Percentiles rank a stretch among this genome's conserved stretches.
Conservation (phyloP, 2,113 vertebrate genomes). For the Varanus komodoensis region DNA sequence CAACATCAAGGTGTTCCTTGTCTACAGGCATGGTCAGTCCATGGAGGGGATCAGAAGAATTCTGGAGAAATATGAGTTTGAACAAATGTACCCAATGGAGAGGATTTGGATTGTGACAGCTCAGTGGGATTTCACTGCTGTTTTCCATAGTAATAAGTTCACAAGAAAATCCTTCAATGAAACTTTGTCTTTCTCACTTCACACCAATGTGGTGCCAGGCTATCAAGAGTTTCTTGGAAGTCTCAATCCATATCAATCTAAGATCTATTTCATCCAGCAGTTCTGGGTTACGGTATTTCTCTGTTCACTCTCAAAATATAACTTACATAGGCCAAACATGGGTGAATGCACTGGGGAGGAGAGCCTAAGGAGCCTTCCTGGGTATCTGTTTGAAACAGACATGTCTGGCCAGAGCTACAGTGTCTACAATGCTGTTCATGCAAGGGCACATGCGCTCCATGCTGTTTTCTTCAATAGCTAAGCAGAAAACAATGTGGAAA, state of each 20-base stretch:
- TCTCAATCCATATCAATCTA: background rate
- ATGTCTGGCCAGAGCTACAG: background rate
- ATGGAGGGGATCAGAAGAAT: background rate
- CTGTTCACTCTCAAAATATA: background rate
- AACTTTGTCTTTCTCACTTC: background rate
- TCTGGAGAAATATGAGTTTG: background rate
- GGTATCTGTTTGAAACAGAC: background rate
- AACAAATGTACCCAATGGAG: background rate
- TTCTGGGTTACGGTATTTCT: background rate
- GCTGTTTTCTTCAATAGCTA: background rate
- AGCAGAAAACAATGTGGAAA: background rate
- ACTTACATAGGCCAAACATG: background rate
- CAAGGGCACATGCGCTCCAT: background rate
- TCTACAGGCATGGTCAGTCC: background rate
- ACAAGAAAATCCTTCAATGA: background rate
- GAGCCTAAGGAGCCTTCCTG: background rate
- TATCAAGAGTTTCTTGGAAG: background rate
- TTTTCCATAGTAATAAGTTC: background rate
- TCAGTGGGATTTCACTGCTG: slow-evolving; percentile 4
- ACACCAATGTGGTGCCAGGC: background rate
- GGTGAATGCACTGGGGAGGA: background rate
- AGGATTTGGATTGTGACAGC: background rate
- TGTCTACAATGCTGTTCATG: background rate
- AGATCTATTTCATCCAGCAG: background rate
- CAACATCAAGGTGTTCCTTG: background rate